Evolutionary conservation across 1,140 invertebrate genomes (phyloP).

Genomic region (Ephestia elutella): DNA sequence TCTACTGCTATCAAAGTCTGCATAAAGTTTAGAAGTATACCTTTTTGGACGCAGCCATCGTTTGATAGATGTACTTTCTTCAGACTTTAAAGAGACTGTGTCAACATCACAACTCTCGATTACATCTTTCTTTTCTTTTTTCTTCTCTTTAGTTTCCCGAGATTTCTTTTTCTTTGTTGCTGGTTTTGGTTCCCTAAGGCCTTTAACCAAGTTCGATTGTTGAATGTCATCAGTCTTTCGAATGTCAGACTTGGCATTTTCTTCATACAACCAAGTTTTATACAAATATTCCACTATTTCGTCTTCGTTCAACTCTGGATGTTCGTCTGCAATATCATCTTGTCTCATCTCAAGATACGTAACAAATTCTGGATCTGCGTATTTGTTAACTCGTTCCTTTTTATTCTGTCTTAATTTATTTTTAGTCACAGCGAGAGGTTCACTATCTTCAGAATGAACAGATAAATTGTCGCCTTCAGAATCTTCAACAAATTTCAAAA

Average conservation of each 20-base stretch:
- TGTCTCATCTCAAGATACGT: constrained; percentile 73
- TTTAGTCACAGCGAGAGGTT: constrained; percentile 30
- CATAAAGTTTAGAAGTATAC: constrained; percentile 1
- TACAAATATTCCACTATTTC: constrained; percentile 72
- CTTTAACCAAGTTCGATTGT: constrained; percentile 49
- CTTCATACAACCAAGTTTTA: constrained; percentile 74
- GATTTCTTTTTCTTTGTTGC: constrained; percentile 9
- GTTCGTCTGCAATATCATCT: constrained; percentile 68
- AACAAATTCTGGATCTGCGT: constrained; percentile 67
- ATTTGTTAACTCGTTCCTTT: constrained; percentile 21
- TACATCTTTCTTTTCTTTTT: neutral
- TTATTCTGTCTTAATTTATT: constrained; percentile 26
- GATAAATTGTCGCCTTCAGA: constrained; percentile 47
- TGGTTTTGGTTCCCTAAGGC: constrained; percentile 30
- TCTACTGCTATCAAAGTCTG: neutral
- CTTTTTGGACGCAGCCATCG: constrained; percentile 3
- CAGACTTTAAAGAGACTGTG: constrained; percentile 6
- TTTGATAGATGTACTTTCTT: constrained; percentile 8
- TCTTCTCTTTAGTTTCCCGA: constrained; percentile 8
- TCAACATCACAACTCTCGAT: neutral
- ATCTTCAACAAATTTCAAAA: constrained; percentile 17
- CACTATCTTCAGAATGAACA: constrained; percentile 43
- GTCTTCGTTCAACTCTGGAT: constrained; percentile 68
- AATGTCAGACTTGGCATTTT: constrained; percentile 47
- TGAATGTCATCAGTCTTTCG: constrained; percentile 50